Evolutionary conservation across 2,888 invertebrate species (phyloP).

Genomic region (Masnerella sp.): DNA sequence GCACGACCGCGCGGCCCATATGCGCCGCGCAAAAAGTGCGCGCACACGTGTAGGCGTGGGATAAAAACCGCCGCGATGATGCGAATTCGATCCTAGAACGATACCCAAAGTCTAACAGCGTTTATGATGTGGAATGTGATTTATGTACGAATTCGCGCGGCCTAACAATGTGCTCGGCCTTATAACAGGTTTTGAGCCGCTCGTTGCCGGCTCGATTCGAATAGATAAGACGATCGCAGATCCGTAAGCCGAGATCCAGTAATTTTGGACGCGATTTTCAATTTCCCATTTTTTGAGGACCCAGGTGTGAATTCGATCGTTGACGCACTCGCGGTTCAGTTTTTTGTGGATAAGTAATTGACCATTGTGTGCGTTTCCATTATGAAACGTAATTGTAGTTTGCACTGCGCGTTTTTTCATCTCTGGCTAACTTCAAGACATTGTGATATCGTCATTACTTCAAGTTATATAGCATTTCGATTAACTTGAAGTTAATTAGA

Average conservation of each 20-base stretch:
- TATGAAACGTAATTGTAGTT: too few relatives aligned
- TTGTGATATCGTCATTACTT: too few relatives aligned
- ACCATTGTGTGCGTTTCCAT: too few relatives aligned
- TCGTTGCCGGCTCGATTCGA: slow-evolving; percentile 48
- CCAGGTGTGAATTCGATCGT: slow-evolving; percentile 27
- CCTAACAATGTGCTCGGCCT: slow-evolving; percentile 44
- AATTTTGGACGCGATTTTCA: slow-evolving; percentile 34
- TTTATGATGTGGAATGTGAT: slow-evolving; percentile 45
- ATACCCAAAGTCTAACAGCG: slow-evolving; percentile 48
- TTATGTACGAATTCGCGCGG: slow-evolving; percentile 55
- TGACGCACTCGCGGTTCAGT: background rate
- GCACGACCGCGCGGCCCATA: slow-evolving; percentile 72
- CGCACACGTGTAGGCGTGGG: slow-evolving; percentile 58
- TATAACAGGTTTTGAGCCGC: slow-evolving; percentile 46
- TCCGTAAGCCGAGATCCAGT: slow-evolving; percentile 22
- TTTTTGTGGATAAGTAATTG: too few relatives aligned
- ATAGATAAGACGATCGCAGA: slow-evolving; percentile 34
- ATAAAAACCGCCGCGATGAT: slow-evolving; percentile 35
- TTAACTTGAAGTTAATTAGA: too few relatives aligned
- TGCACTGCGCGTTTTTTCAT: too few relatives aligned
- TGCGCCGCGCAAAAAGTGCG: slow-evolving; percentile 39
- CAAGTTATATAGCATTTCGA: too few relatives aligned
- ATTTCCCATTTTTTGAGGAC: slow-evolving; percentile 24
- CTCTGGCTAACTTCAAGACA: too few relatives aligned
- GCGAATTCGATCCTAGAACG: slow-evolving; percentile 47